Evolutionary conservation across 2,888 invertebrate species (phyloP), one percentile per base, ranked within the genome.

Genomic region (Melipona bicolor): DNA sequence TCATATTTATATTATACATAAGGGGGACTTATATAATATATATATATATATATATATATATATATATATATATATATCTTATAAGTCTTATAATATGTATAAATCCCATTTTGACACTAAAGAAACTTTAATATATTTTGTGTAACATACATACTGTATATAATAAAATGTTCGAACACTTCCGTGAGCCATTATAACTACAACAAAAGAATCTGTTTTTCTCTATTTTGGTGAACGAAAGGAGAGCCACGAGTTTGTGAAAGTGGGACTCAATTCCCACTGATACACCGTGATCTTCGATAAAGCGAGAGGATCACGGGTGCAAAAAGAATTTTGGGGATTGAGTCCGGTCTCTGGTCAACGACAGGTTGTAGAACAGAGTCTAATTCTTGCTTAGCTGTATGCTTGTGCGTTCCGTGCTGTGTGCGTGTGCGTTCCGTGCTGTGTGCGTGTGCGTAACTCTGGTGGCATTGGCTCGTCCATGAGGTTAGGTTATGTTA

Each of bases 401-500:
- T 59, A 43, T 36, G n/a, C 4, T 24, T 64, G 17, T 32, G 32
- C 4, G 9, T 15, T 5, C 2, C 36, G 6, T 15, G 27, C 24
- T n/a, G 32, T 36, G 24, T 32, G 32, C 65, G 73, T 73, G 67
- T 76, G 76, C 80, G 13, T 15, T 5, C 2, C 36, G 6, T 15
- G 27, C 21, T n/a, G 32, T 27, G 24, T 32, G 32, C 65, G 73
- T 73, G 67, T 76, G 76, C 80, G 86, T 86, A 86, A 86, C 65
- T 67, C 76, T 67, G 77, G 70, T 85, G 80, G 86, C 80, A 83
- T 83, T 85, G 83, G 83, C 43, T 62, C 52, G 80, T 83, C 49
- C 62, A 67, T 80, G 70, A 82, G 80, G 86, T 73, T 75, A 77
- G 86, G 77, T 73, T 36, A 27, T 50, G 49, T 43, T 36, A 54